Evolutionary conservation across 2,113 vertebrate species (phyloP).

Genomic region (Natator depressus): DNA sequence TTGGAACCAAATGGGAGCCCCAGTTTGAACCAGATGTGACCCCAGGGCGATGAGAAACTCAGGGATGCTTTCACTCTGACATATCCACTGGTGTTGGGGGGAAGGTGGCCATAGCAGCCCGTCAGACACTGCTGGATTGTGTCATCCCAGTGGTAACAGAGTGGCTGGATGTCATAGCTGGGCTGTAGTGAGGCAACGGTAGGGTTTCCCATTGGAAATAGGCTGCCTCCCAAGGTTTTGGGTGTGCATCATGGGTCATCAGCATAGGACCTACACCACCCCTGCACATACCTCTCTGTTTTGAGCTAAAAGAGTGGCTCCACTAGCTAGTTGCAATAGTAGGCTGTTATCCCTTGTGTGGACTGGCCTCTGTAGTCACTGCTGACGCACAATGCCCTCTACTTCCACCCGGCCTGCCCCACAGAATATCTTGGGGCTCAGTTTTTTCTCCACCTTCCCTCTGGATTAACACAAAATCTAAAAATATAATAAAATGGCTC

Average conservation of each 20-base stretch:
- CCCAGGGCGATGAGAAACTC: constrained; percentile 57
- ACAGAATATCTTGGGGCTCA: background rate
- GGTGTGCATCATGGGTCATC: background rate
- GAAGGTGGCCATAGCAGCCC: constrained; percentile 43
- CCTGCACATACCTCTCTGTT: background rate
- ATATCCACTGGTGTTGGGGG: constrained; percentile 36
- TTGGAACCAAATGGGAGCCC: constrained; percentile 78
- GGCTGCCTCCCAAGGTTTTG: background rate
- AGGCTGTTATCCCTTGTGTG: background rate
- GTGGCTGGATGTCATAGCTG: background rate
- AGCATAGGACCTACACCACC: background rate
- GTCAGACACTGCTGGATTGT: constrained; percentile 33
- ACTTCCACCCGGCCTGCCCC: background rate
- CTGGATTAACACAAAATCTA: background rate
- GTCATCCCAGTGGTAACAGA: background rate
- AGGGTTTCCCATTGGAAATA: background rate
- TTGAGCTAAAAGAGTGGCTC: background rate
- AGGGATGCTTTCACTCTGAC: constrained; percentile 67
- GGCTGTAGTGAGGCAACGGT: background rate
- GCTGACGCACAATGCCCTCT: background rate
- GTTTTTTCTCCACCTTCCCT: background rate
- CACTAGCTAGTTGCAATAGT: background rate
- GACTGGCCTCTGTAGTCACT: background rate
- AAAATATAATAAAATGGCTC: background rate
- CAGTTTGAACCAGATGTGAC: constrained; percentile 77